Base-by-base conservation (phyloP, 2,888 invertebrate genomes). In the Silvanus unidentatus region DNA sequence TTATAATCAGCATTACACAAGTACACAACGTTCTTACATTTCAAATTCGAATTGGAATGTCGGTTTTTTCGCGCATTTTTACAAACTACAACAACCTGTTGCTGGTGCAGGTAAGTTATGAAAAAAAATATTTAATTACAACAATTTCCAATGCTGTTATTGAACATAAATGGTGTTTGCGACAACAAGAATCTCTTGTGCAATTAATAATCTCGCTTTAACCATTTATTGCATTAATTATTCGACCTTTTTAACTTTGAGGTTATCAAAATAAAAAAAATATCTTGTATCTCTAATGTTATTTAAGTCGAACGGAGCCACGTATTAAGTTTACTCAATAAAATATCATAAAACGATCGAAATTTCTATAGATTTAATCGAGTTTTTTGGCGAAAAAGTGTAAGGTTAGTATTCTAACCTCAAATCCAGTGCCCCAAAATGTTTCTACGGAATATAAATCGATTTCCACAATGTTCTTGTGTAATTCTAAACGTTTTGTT, bases 41-140 rank as follows among this genome's bases (percentile, higher is more conserved):
- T 22, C 22, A 5, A 5, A 22, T 22, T 22, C 22, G 3, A 22
- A 8, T 22, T 22, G 8, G 8, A 22, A 22, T 22, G 22, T 22
- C 8, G 22, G 4, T 8, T 5, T 3, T 57, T 55, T 54, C 54
- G 47, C 57, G 57, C 55, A 45, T 39, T 41, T 40, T 44, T 32
- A 34, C 28, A 28, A 47, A 50, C 34, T 43, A 50, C 44, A 45
- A 42, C 46, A 45, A 58, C 55, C 53, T 58, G 56, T 54, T 55
- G 56, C 45, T 30, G 13, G 11, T 12, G 22, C 46, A 48, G 59
- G 59, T 58, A 55, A 40, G 54, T 38, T 22, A 5, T 22, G 8
- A 5, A 22, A 22, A 15, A 32, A 34, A 12, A 4, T 9, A 32
- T 12, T 32, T 32, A 13, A 12, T 5, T 5, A 32, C 34, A 12